Evolutionary conservation across 2,797 vertebrate species (phyloP).

Genomic region (Fistularia tabacaria): DNA sequence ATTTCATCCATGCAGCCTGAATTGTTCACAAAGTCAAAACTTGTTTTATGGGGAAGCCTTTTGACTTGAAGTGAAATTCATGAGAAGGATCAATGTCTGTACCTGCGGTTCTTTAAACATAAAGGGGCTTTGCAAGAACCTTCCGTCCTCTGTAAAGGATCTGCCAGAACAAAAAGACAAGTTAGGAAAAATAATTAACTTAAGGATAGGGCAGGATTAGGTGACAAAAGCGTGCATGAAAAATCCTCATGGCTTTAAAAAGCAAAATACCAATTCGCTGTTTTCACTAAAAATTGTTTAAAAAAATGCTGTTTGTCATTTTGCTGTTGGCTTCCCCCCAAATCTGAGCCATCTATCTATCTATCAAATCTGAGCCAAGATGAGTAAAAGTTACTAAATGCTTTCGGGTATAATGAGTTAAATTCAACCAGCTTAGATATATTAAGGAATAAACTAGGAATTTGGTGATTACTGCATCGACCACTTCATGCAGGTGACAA

Average conservation of each 20-base stretch:
- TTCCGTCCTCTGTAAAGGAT: slow-evolving; percentile 22
- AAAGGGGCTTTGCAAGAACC: slow-evolving; percentile 25
- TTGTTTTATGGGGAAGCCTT: too few species aligned
- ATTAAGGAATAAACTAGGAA: too few species aligned
- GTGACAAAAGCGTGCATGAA: neutral
- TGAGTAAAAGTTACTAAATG: too few species aligned
- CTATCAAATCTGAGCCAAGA: too few species aligned
- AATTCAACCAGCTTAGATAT: too few species aligned
- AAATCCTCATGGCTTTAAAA: neutral
- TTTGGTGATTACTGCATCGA: too few species aligned
- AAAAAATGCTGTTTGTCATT: too few species aligned
- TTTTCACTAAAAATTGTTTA: too few species aligned
- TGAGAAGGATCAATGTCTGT: slow-evolving; percentile 5
- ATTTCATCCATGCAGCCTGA: neutral
- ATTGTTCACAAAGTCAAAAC: neutral
- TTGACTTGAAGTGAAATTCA: neutral
- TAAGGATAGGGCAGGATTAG: neutral
- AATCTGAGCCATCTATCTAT: too few species aligned
- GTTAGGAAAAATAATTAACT: slow-evolving; percentile 12
- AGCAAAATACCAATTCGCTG: neutral
- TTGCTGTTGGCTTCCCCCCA: too few species aligned
- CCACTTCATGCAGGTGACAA: too few species aligned
- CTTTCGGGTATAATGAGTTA: too few species aligned
- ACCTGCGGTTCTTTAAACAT: slow-evolving; percentile 48
- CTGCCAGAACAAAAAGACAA: slow-evolving; percentile 28